These are phyloP conservation scores for Zygogramma bicolorata DNA, from an alignment of 2,888 invertebrate genomes.

Conservation along the genomic window DNA sequence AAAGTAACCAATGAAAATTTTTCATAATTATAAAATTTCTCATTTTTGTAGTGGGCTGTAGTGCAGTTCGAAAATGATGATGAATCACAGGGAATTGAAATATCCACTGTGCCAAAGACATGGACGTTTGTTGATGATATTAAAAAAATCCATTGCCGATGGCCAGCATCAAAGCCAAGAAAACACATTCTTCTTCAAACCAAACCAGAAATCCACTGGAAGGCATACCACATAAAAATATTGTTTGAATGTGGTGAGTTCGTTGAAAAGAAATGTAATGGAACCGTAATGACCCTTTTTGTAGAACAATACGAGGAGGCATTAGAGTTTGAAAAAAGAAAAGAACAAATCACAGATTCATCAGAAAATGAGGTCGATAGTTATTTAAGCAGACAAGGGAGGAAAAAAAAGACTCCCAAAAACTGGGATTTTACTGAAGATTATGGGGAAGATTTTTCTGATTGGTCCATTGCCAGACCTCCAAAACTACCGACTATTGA, in stretches of 20 bases:
- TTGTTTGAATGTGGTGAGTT: constrained; percentile 13
- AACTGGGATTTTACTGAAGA: constrained; percentile 9
- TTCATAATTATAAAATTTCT: not conserved
- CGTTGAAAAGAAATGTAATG: not conserved
- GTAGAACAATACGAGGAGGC: constrained; percentile 19
- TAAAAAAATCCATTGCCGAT: constrained; percentile 15
- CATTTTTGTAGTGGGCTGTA: constrained; percentile 16
- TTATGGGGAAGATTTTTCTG: constrained; percentile 4
- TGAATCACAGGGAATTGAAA: constrained; percentile 18
- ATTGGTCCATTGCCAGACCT: constrained; percentile 13
- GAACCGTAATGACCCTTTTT: constrained; percentile 7
- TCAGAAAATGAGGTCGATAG: constrained; percentile 5
- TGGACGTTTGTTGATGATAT: constrained; percentile 14
- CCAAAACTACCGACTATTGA: constrained; percentile 17
- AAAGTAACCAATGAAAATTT: constrained; percentile 8
- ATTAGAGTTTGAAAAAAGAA: constrained; percentile 19
- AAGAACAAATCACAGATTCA: constrained; percentile 7
- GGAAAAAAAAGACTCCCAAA: constrained; percentile 17
- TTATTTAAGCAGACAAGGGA: constrained; percentile 14
- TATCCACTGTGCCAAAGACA: constrained; percentile 13
- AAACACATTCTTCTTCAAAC: constrained; percentile 20
- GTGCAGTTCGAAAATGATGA: constrained; percentile 23
- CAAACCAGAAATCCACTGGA: constrained; percentile 21
- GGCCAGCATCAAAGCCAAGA: constrained; percentile 13
- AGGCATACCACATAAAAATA: constrained; percentile 18